A percentile compares a stretch with the other conserved stretches of the same genome.
Conservation (phyloP, 1,140 invertebrate genomes). For the Drosophila equinoxialis region DNA sequence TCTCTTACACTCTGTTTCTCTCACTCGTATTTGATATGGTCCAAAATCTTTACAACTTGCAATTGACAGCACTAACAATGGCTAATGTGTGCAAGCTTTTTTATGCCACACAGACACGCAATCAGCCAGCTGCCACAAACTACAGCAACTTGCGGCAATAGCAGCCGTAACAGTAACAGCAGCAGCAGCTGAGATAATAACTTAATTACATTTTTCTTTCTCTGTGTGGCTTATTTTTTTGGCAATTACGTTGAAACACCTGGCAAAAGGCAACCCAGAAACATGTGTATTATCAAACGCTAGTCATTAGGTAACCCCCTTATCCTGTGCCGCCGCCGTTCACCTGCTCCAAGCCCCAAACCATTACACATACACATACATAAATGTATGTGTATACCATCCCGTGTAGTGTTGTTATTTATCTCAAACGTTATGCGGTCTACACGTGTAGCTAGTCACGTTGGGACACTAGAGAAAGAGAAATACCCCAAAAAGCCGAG, state of each 20-base stretch:
- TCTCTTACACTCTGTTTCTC: background rate
- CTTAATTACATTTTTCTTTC: slow-evolving; percentile 72
- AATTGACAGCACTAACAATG: slow-evolving; percentile 48
- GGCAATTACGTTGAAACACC: slow-evolving; percentile 70
- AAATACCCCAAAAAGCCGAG: background rate
- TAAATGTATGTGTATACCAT: slow-evolving; percentile 25
- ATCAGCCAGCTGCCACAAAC: slow-evolving; percentile 68
- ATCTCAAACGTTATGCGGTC: slow-evolving; percentile 63
- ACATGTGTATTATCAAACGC: slow-evolving; percentile 79
- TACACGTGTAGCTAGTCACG: slow-evolving; percentile 65
- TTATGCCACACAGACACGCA: slow-evolving; percentile 69
- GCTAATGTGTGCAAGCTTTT: background rate
- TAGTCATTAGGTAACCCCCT: slow-evolving; percentile 61
- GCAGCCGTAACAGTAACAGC: background rate
- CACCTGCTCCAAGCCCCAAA: background rate
- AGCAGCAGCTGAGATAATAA: slow-evolving; percentile 68
- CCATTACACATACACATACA: background rate
- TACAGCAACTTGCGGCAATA: slow-evolving; percentile 25
- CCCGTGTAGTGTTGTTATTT: slow-evolving; percentile 51
- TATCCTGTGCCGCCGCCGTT: background rate
- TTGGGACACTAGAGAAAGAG: slow-evolving; percentile 24
- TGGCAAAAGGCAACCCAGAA: slow-evolving; percentile 47
- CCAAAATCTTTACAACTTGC: slow-evolving; percentile 46
- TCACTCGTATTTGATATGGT: background rate
- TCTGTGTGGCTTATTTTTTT: slow-evolving; percentile 50